Evolutionary conservation across 2,113 vertebrate species (phyloP), one percentile per base, ranked within the genome.

Genomic region (Tichodroma muraria): DNA sequence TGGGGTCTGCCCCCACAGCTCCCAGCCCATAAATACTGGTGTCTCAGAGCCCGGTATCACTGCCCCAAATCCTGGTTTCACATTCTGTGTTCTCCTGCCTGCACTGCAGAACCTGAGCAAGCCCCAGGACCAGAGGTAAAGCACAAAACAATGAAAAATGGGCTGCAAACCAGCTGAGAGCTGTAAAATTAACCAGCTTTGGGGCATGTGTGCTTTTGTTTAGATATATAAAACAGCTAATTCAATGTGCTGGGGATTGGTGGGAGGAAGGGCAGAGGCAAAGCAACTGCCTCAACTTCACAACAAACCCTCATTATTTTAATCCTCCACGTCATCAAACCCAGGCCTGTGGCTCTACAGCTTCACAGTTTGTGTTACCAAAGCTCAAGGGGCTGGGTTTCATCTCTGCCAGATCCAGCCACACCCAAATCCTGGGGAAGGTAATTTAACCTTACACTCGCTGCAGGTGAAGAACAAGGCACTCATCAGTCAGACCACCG

Each of bases 401-500:
- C 2, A 3, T 40, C 21, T 69, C 24, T 7, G 4, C 35, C 30
- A 11, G 4, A 16, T 44, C n/a, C 64, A 6, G 4, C 38, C 63
- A 50, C 42, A 28, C 11, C 21, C 35, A 45, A 38, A 52, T 38
- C 15, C 45, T 12, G 15, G 6, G 33, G 60, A 27, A 81, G 47
- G 33, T 11, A 24, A 45, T n/a, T 50, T 5, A 49, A 40, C n/a
- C 11, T 59, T 11, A 5, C 20, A 3, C 30, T 54, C 3, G 7
- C 35, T 76, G 61, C 75, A 80, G 52, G 47, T 60, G 73, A 44
- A 33, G 0, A 44, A 25, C 9, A 16, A n/a, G 21, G 44, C 44
- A 11, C 17, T 37, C 18, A 8, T 10, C 10, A 57, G 35, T 18
- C 56, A 61, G 13, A 28, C 9, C 22, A 7, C 17, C 0, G 0